A percentile compares a stretch with the other conserved stretches of the same genome.
phyloP scores from a whole-genome alignment of 2,113 vertebrate genomes.

The Himantopus leucocephalus region DNA sequence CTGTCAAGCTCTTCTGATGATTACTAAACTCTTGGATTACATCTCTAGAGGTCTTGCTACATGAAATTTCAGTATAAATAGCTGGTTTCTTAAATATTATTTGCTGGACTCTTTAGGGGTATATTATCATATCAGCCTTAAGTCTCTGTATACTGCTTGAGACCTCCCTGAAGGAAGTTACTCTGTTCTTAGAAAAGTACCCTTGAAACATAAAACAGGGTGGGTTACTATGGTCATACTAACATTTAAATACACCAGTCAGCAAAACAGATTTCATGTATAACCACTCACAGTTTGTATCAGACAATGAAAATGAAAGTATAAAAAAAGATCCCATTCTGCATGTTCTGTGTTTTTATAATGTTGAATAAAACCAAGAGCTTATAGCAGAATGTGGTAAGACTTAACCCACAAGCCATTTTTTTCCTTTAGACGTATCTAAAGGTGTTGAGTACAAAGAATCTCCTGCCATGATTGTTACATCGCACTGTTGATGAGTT shows the following conservation, averaged over 20 bases:
- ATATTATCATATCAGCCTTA: background rate
- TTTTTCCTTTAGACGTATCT: background rate
- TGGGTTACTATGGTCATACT: background rate
- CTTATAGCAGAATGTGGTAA: background rate
- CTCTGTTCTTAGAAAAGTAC: background rate
- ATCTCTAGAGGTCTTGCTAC: slow-evolving; percentile 10
- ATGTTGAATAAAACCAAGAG: background rate
- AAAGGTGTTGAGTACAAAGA: background rate
- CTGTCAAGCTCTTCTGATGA: background rate
- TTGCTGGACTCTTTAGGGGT: background rate
- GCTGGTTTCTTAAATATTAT: slow-evolving; percentile 7
- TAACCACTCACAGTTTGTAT: background rate
- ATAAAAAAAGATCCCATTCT: background rate
- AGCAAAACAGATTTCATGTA: background rate
- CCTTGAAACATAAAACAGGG: background rate
- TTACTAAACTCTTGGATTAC: background rate
- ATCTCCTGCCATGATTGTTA: background rate
- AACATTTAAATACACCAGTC: background rate
- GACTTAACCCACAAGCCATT: background rate
- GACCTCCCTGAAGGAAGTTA: background rate
- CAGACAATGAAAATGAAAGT: background rate
- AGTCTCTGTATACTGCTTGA: background rate
- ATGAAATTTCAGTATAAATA: background rate
- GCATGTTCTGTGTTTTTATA: background rate
- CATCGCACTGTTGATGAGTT: background rate